Evolutionary conservation across 2,797 vertebrate species (phyloP), one percentile per base, ranked within the genome.

Genomic region (Paratrypauchen microcephalus): DNA sequence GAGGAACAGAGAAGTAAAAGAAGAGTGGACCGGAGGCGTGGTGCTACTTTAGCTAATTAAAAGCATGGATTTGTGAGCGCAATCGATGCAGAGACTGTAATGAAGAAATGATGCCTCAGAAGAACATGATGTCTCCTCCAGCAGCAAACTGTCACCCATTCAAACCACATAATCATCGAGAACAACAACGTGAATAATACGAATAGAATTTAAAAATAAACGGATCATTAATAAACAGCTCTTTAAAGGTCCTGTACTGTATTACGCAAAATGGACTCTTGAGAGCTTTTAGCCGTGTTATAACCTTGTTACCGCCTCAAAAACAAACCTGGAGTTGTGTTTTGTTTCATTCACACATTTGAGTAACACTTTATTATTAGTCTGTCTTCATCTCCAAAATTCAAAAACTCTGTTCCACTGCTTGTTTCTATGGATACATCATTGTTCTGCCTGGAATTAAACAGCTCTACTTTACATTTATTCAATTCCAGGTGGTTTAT

Each of bases 1-100:
- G 39, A 41, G 45, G 13, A 66, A 45, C 5, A 48, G 54, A 66
- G 67, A 32, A 77, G 62, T 2, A 12, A 58, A 63, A 0, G 21
- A 68, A 13, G 61, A 74, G 19, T 3, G 50, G 52, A 62, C 47
- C 72, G 30, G 45, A 23, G 68, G 69, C 24, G 8, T 30, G 55
- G 39, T 28, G 30, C 15, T 70, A 28, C 83, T 84, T 84, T 83
- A 83, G 77, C 75, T 81, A 75, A 81, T 78, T 84, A 72, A 39
- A 80, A 72, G 72, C 57, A 72, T 66, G 68, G 66, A 68, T 63
- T 55, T 6, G 47, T 52, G 28, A 52, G 32, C 73, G 62, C 62
- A 82, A 86, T 83, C 78, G 74, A 78, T 80, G 23, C 69, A 47
- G 24, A 54, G 72, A 77, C 71, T 75, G 50, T 62, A 75, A 81